phyloP scores from a whole-genome alignment of 2,888 invertebrate genomes.

The Plemyria rubiginata region DNA sequence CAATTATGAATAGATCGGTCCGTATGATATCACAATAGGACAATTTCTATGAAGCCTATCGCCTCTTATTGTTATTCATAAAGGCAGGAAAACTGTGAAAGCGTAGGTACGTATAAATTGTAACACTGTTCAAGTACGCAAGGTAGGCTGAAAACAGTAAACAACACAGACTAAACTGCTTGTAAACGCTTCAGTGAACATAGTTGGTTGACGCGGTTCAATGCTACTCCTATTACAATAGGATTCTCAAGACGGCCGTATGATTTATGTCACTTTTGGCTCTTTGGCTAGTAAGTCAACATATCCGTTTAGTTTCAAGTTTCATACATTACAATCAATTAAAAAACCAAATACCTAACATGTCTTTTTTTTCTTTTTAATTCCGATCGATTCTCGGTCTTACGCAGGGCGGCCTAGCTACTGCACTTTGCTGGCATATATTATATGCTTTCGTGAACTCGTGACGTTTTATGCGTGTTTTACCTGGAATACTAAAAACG shows the following conservation, averaged over 20 bases:
- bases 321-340: no score
- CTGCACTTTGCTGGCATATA: background rate
- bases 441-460: background rate
- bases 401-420: background rate
- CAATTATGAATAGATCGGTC: no score
- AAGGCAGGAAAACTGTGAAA: background rate
- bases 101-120: background rate
- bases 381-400: no score
- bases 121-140: background rate
- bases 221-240: constrained; percentile 22
- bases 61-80: background rate
- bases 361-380: no score
- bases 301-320: no score
- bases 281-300: background rate
- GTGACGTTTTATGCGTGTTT: constrained; percentile 7
- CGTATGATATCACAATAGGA: no score
- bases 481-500: constrained; percentile 24
- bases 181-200: constrained; percentile 24
- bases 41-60: no score
- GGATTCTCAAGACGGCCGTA: constrained; percentile 22
- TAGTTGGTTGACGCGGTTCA: constrained; percentile 23
- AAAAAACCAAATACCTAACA: no score
- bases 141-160: constrained; percentile 7
- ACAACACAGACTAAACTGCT: constrained; percentile 17
- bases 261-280: constrained; percentile 22